Evolutionary conservation across 1,140 invertebrate genomes (phyloP).

Genomic region (Coptotermes formosanus): DNA sequence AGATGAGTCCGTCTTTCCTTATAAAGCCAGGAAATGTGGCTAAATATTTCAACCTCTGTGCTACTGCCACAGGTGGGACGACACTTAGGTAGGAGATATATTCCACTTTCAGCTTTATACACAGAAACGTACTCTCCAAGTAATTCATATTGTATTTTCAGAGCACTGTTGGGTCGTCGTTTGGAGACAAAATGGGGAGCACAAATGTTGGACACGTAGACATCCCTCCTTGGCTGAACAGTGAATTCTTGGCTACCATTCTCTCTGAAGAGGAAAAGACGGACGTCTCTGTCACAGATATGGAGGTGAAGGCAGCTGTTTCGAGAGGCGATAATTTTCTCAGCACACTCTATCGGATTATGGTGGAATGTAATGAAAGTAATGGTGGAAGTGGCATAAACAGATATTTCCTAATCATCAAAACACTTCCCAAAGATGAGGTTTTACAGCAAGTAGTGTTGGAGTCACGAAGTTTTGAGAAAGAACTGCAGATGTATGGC

Average conservation of each 20-base stretch:
- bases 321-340: slow-evolving; percentile 30
- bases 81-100: no score
- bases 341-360: slow-evolving; percentile 25
- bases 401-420: neutral
- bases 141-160: no score
- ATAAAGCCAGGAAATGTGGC: no score
- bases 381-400: neutral
- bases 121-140: no score
- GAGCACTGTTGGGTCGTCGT: neutral
- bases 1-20: no score
- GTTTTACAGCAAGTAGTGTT: neutral
- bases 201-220: neutral
- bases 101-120: no score
- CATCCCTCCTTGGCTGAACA: slow-evolving; percentile 19
- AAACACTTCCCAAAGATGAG: neutral
- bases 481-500: neutral
- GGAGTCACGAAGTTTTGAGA: neutral
- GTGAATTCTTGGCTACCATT: neutral
- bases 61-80: no score
- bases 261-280: neutral
- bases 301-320: slow-evolving; percentile 21
- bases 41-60: no score
- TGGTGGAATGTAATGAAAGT: neutral
- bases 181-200: neutral
- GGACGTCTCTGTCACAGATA: neutral